These are phyloP conservation scores for Crypturellus undulatus DNA, from an alignment of 2,113 vertebrate species.

Conservation along the genomic window DNA sequence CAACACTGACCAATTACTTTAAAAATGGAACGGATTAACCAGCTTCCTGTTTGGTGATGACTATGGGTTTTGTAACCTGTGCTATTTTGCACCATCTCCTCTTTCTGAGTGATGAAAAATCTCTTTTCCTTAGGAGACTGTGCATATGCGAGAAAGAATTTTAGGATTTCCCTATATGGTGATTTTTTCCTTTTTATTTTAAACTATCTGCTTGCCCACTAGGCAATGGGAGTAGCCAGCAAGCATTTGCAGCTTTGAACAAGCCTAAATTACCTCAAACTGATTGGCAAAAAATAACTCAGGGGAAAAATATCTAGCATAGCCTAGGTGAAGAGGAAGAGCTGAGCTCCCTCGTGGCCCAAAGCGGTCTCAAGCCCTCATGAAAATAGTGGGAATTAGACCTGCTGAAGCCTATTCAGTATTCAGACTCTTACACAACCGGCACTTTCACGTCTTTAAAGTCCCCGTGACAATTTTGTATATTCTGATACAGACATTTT, in stretches of 20 bases:
- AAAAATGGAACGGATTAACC: neutral
- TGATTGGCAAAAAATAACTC: slow-evolving; percentile 20
- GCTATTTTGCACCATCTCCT: neutral
- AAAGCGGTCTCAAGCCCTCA: neutral
- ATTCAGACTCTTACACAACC: neutral
- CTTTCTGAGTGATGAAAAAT: neutral
- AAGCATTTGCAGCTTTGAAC: slow-evolving; percentile 20
- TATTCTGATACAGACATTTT: neutral
- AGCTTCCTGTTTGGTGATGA: neutral
- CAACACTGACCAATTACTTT: neutral
- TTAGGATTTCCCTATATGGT: neutral
- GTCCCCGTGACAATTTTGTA: neutral
- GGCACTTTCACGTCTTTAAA: fast-evolving
- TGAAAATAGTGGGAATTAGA: neutral
- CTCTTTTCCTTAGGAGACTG: neutral
- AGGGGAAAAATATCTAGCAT: neutral
- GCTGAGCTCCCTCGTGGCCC: neutral
- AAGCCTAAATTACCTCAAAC: slow-evolving; percentile 2
- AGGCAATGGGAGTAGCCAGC: neutral
- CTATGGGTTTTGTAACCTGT: neutral
- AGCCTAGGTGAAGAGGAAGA: neutral
- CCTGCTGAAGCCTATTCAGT: neutral
- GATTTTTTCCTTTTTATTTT: neutral
- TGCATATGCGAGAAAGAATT: neutral
- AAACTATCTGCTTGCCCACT: neutral